Conservation (phyloP, 2,888 invertebrate species). For the Orthosia cruda region DNA sequence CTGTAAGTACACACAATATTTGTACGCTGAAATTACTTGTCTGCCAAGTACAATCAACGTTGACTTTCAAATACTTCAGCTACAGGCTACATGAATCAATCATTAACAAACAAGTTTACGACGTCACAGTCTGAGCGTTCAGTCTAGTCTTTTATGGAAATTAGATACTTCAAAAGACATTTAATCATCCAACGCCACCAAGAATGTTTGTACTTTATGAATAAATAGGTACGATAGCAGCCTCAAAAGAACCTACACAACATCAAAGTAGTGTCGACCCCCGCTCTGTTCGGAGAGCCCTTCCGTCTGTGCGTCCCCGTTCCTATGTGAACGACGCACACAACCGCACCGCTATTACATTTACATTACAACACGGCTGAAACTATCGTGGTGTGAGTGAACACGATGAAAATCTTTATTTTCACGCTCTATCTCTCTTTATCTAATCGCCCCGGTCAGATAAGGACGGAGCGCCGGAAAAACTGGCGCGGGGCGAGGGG, state of each 20-base stretch:
- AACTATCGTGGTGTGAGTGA: slow-evolving; percentile 89
- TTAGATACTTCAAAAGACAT: slow-evolving; percentile 35
- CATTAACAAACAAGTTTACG: slow-evolving; percentile 12
- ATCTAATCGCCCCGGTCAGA: slow-evolving; percentile 91
- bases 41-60: slow-evolving; percentile 4
- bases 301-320: slow-evolving; percentile 79
- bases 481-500: slow-evolving; percentile 91
- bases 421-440: slow-evolving; percentile 92
- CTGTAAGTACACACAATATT: slow-evolving; percentile 50
- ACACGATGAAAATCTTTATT: slow-evolving; percentile 92
- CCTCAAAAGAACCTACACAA: slow-evolving; percentile 79
- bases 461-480: slow-evolving; percentile 92
- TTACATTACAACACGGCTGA: slow-evolving; percentile 80
- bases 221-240: slow-evolving; percentile 78
- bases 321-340: slow-evolving; percentile 83
- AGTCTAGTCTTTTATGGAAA: slow-evolving; percentile 16
- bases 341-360: slow-evolving; percentile 81
- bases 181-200: slow-evolving; percentile 41
- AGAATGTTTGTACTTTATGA: slow-evolving; percentile 71
- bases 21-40: slow-evolving; percentile 45
- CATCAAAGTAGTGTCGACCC: slow-evolving; percentile 87
- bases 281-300: slow-evolving; percentile 86
- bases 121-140: background rate
- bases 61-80: slow-evolving; percentile 17
- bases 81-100: slow-evolving; percentile 2